Percentiles rank a stretch among this genome's conserved stretches.
These are phyloP conservation scores for Podarcis lilfordi DNA, from an alignment of 2,797 vertebrate genomes.

Conservation along the genomic window DNA sequence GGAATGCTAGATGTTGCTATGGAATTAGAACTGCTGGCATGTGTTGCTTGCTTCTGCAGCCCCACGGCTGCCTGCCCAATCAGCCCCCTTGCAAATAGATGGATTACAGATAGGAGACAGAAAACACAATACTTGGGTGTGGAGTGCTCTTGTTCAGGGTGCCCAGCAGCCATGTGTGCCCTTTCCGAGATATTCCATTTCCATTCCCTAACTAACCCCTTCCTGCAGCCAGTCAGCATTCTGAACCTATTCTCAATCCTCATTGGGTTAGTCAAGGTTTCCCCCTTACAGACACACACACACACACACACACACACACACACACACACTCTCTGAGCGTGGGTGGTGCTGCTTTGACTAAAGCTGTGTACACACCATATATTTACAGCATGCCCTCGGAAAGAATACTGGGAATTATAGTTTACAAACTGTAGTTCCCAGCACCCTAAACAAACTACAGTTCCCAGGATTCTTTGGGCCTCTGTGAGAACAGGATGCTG, in stretches of 20 bases:
- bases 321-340: no score
- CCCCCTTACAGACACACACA: not conserved
- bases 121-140: not conserved
- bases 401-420: no score
- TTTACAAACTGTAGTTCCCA: no score
- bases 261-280: not conserved
- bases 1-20: not conserved
- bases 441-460: no score
- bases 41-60: not conserved
- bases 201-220: not conserved
- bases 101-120: not conserved
- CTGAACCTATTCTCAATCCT: no score
- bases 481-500: no score
- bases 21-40: not conserved
- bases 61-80: not conserved
- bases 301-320: not conserved
- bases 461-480: no score
- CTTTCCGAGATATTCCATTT: not conserved
- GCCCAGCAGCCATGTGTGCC: not conserved
- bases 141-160: not conserved
- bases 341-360: not conserved
- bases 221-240: no score
- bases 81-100: not conserved
- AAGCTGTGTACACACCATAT: no score
- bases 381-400: no score